A percentile compares a stretch with the other conserved stretches of the same genome.
Conservation (phyloP, 2,113 vertebrate species). For the Desmodus rotundus region DNA sequence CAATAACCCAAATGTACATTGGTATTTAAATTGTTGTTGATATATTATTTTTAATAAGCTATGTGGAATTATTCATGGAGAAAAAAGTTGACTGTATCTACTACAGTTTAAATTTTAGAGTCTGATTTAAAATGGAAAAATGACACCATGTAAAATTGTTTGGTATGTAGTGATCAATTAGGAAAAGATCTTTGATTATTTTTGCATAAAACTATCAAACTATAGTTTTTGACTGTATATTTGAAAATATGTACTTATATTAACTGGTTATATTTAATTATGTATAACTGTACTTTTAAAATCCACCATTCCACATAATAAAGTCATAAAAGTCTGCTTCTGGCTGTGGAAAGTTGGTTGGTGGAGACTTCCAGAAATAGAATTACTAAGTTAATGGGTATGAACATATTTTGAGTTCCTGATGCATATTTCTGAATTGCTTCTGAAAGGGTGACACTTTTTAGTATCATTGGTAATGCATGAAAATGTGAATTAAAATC, state of each 20-base stretch:
- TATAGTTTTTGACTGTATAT: not conserved
- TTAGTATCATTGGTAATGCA: not conserved
- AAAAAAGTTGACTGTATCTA: not conserved
- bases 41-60: not conserved
- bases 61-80: not conserved
- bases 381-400: constrained; percentile 29
- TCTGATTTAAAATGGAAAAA: constrained; percentile 34
- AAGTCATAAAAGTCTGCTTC: not conserved
- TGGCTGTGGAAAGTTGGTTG: not conserved
- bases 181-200: not conserved
- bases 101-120: not conserved
- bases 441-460: not conserved
- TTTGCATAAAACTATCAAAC: not conserved
- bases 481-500: not conserved
- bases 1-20: not conserved
- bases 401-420: constrained; percentile 8
- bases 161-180: not conserved
- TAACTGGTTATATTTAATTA: not conserved
- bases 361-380: constrained; percentile 7
- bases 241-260: not conserved
- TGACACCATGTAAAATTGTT: not conserved
- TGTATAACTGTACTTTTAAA: not conserved
- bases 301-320: not conserved
- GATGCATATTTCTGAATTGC: not conserved
- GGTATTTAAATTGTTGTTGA: not conserved